Evolutionary conservation across 1,140 invertebrate genomes (phyloP), one percentile per base, ranked within the genome.

Genomic region (Pseudachorutes palmiensis): DNA sequence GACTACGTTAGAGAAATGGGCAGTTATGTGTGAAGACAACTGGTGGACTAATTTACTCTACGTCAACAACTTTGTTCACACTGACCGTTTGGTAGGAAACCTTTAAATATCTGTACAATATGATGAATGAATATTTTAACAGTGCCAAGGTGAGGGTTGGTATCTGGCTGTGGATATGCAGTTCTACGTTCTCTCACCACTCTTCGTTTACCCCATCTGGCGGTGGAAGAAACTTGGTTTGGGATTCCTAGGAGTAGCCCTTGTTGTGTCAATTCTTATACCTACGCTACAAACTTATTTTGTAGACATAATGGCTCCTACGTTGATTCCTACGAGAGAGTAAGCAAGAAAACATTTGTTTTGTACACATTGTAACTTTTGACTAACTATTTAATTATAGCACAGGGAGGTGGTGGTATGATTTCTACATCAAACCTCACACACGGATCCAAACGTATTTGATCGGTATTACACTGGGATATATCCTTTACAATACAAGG

Each of bases 101-200:
- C n/a, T n/a, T n/a, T n/a, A n/a, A n/a, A n/a, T n/a, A n/a, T n/a
- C n/a, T n/a, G n/a, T n/a, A n/a, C n/a, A n/a, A n/a, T n/a, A n/a
- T n/a, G n/a, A n/a, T n/a, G n/a, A n/a, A n/a, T n/a, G n/a, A n/a
- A n/a, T 90, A 92, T 90, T 90, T 36, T 51, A 65, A 31, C 73
- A 87, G 87, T 91, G 90, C 72, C 81, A 90, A 79, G 83, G 84
- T 2, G 90, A 88, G 86, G 86, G 86, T 29, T 92, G 90, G 90
- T 92, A 90, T 73, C 74, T 92, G 59, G 84, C 89, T 12, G 85
- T 85, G 64, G 90, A 92, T 75, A 90, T 88, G 83, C 89, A 91
- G 77, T 88, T 88, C 74, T 91, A 86, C 73, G 74, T 86, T 14
- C 76, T 89, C 2, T 77, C 79, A 22, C 78, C 82, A 0, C 67